Conservation (phyloP, 2,113 vertebrate genomes). For the Sinocyclocheilus maitianheensis region DNA sequence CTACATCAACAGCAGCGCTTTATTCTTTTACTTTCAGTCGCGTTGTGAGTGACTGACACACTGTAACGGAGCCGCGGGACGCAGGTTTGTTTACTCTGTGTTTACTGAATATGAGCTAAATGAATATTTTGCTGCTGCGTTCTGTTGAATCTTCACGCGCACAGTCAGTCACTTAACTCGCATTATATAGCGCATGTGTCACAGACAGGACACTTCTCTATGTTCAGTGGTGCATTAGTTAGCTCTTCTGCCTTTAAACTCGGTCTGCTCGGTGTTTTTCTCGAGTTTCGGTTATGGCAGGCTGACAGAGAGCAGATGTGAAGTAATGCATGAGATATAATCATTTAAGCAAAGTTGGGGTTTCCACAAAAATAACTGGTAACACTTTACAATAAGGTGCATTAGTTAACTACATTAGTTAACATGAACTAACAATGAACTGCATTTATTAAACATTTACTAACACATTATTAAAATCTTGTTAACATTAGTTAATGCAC, state of each 20-base stretch:
- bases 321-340: neutral
- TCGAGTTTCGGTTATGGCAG: neutral
- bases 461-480: no score
- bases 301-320: neutral
- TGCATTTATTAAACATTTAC: no score
- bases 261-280: neutral
- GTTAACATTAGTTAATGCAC: no score
- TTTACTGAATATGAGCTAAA: neutral
- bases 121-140: neutral
- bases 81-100: constrained; percentile 2
- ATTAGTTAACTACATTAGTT: no score
- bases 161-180: neutral
- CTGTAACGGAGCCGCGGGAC: neutral
- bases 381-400: no score
- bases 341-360: neutral
- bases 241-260: neutral
- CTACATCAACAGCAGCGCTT: neutral
- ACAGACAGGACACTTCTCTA: neutral
- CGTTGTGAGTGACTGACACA: neutral
- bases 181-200: neutral
- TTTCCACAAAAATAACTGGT: no score
- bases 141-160: neutral
- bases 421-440: no score
- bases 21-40: neutral
- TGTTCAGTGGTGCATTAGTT: no score